Evolutionary conservation across 2,797 vertebrate genomes (phyloP), one percentile per base, ranked within the genome.

Genomic region (Gobionotothen gibberifrons): DNA sequence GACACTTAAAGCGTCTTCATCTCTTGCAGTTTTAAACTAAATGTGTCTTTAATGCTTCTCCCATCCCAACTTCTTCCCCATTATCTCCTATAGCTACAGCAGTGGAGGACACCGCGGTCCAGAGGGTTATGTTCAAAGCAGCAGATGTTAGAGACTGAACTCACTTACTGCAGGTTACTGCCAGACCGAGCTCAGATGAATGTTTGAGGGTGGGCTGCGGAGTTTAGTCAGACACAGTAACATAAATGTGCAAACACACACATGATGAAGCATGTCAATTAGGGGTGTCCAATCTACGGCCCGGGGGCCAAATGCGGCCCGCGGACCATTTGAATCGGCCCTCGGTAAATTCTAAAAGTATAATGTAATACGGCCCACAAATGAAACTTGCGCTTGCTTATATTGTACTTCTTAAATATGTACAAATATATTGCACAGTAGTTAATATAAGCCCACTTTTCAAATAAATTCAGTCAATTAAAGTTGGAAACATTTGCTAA

Each of bases 211-310:
- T 19, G 57, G 62, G 54, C 48, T 43, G 65, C 68, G 63, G 47
- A 60, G 49, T 80, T 80, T 73, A 76, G 72, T 65, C 73, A 54
- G 52, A 44, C 57, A 10, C 51, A 65, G 21, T 47, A 82, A 74
- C 70, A 70, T 53, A 86, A 67, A 57, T 22, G 44, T 68, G 72
- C 68, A 63, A 74, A 84, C 64, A 72, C 48, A 69, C 77, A 79
- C 66, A 64, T 39, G 62, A 59, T 46, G 48, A 42, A 62, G 76
- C 63, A 51, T 55, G 76, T 58, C 26, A 26, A 26, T 26, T 26
- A 26, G 26, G 26, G 1, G 26, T 26, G 26, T 26, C 4, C 26
- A 26, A 26, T 26, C 4, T 26, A 26, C 4, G 26, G 26, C 4
- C 26, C 26, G 26, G 26, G 4, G 26, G 26, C 26, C 26, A 26